These are phyloP conservation scores for Osmoderma eremita DNA, from an alignment of 2,888 invertebrate genomes.

Conservation along the genomic window DNA sequence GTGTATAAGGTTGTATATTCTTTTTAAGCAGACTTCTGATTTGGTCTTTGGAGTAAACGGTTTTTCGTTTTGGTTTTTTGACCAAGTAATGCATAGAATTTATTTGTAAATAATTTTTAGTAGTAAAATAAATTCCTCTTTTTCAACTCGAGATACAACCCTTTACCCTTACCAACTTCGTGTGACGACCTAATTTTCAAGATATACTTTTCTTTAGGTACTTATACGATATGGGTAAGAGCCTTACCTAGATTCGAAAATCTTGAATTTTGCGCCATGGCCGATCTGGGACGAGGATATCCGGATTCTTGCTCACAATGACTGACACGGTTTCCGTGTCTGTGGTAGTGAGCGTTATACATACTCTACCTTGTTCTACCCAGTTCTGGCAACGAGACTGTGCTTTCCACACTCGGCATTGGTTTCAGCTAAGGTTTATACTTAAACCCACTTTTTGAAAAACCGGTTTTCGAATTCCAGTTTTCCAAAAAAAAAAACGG, in stretches of 20 bases:
- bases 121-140: conserved; percentile 75
- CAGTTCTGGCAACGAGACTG: conserved; percentile 92
- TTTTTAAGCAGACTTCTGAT: no score
- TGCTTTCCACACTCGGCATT: conserved; percentile 89
- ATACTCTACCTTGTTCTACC: conserved; percentile 81
- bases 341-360: conserved; percentile 72
- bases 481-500: no score
- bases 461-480: conserved; percentile 78
- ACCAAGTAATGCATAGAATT: no score
- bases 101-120: no score
- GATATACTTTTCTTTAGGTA: not conserved
- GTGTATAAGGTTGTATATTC: no score
- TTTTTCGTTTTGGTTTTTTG: no score
- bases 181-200: conserved; percentile 70
- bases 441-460: conserved; percentile 93
- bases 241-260: conserved; percentile 71
- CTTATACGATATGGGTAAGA: not conserved
- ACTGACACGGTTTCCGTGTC: conserved; percentile 67
- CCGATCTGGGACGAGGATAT: conserved; percentile 66
- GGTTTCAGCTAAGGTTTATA: no score
- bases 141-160: conserved; percentile 83
- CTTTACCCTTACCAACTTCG: conserved; percentile 77
- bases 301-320: conserved; percentile 66
- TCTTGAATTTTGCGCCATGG: conserved; percentile 74
- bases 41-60: no score